phyloP scores from a whole-genome alignment of 2,797 vertebrate species.

The Smutsia temminckii region DNA sequence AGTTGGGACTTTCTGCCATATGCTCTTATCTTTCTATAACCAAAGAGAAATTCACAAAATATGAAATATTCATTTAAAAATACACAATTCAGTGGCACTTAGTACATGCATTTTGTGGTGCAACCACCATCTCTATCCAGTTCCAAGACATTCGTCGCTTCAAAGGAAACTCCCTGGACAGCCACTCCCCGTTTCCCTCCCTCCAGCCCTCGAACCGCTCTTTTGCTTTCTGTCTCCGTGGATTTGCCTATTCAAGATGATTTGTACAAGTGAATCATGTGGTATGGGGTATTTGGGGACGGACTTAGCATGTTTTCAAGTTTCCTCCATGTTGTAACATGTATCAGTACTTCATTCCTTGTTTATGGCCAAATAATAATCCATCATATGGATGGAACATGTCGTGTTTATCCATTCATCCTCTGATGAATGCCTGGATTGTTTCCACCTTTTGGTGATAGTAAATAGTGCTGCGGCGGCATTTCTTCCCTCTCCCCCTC shows the following conservation, averaged over 20 bases:
- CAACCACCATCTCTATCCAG: neutral
- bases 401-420: neutral
- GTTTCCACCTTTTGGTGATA: neutral
- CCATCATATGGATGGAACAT: neutral
- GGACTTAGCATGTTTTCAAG: neutral
- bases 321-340: neutral
- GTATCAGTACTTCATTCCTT: neutral
- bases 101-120: neutral
- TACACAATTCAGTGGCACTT: neutral
- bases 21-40: neutral
- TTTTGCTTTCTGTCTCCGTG: neutral
- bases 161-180: no score
- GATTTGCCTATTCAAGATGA: neutral
- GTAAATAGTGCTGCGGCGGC: neutral
- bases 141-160: neutral
- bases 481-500: fast-evolving
- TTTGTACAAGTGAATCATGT: neutral
- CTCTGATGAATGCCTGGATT: neutral
- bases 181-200: neutral
- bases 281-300: neutral
- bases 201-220: neutral
- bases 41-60: neutral
- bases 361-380: neutral
- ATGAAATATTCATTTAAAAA: neutral
- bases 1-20: neutral